Percentiles rank a stretch among this genome's conserved stretches.
Evolutionary conservation across 1,140 invertebrate species (phyloP).

Genomic region (Fopius arisanus): DNA sequence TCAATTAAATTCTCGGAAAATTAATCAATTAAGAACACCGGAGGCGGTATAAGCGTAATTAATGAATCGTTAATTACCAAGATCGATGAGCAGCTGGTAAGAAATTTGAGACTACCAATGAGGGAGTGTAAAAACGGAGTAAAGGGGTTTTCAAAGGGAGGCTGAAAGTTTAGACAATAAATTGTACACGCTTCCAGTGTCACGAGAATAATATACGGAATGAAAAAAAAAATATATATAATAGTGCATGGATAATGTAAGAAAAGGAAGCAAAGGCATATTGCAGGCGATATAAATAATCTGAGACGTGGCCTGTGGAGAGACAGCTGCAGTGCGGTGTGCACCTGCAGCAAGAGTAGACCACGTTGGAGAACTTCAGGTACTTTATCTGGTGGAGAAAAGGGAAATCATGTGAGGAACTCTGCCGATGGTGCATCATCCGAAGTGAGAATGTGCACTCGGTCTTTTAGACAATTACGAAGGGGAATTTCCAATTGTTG

Average conservation of each 20-base stretch:
- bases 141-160: not conserved
- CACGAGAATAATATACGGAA: not conserved
- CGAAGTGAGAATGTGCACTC: not conserved
- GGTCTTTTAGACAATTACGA: not conserved
- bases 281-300: slow-evolving; percentile 37
- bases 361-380: not conserved
- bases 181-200: slow-evolving; percentile 12
- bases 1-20: too few relatives aligned
- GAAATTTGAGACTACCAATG: slow-evolving; percentile 7
- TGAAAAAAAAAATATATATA: slow-evolving; percentile 21
- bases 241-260: slow-evolving; percentile 22
- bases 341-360: slow-evolving; percentile 10
- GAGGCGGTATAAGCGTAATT: not conserved
- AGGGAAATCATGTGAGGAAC: slow-evolving; percentile 15
- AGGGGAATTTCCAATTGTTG: not conserved
- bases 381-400: slow-evolving; percentile 17
- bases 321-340: slow-evolving; percentile 34
- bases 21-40: not conserved
- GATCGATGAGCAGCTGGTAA: not conserved
- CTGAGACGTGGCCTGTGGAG: slow-evolving; percentile 20
- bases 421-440: not conserved
- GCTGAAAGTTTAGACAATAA: slow-evolving; percentile 11
- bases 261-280: slow-evolving; percentile 19
- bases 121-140: not conserved
- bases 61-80: not conserved